Evolutionary conservation across 92 coral and sea anemone species (phyloP), one percentile per base, ranked within the genome.

Genomic region (Virgularia gustaviana): DNA sequence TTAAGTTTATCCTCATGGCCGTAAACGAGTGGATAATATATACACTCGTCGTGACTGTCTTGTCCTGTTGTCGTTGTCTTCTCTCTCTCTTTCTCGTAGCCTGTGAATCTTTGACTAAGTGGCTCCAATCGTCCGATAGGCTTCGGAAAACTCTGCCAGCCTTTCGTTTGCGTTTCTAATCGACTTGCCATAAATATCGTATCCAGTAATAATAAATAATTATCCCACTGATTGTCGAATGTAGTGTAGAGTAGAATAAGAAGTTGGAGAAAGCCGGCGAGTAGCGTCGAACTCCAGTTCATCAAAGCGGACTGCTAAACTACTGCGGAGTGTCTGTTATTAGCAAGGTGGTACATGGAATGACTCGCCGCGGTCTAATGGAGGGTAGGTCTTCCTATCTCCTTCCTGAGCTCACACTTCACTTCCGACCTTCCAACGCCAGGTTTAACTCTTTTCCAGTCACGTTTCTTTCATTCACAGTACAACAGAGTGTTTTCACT

Each of bases 401-500:
- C 75, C 75, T 68, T 68, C 75, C 75, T 68, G 75, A 22, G 75
- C 54, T 68, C 54, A 68, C 75, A 68, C 73, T 39, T 22, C 47
- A 47, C 75, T 68, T 68, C 75, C 75, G 75, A 49, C 25, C 19
- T 15, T 49, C 23, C 45, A 23, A 30, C 49, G 24, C 62, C 47
- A 49, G 36, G 51, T 32, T 33, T 42, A 41, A 30, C 55, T 68
- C n/a, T 37, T 16, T 49, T 33, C 55, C 33, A n/a, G n/a, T 24
- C 25, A 23, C 18, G 61, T 49, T 68, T 32, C 75, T 49, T 49
- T 68, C 22, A 68, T 68, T 15, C 22, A 52, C 47, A 29, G 27
- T 52, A 22, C 15, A 52, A 52, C 30, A 52, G 13, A 15, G n/a
- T n/a, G n/a, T n/a, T n/a, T n/a, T n/a, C 29, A 12, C 30, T 22